phyloP scores from a whole-genome alignment of 2,113 vertebrate genomes.

The Bothrops jararaca region DNA sequence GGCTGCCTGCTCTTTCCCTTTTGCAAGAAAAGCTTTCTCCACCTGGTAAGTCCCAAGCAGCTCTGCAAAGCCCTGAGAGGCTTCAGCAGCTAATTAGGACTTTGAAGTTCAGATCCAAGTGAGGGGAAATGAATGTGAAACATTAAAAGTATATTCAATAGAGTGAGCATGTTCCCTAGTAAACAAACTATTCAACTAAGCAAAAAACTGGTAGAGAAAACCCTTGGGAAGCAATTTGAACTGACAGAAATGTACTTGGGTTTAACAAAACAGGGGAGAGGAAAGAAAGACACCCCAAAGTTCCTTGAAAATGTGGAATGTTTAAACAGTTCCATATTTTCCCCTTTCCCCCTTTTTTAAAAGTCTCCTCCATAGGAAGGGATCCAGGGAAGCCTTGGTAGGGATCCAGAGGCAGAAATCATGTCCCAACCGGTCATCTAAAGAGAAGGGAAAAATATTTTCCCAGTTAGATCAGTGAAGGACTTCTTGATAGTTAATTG shows the following conservation, averaged over 20 bases:
- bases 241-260: neutral
- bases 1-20: neutral
- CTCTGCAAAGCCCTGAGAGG: neutral
- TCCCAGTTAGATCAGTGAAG: neutral
- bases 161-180: neutral
- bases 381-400: neutral
- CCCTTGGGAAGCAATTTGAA: constrained; percentile 11
- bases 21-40: neutral
- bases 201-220: neutral
- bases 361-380: neutral
- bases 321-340: neutral
- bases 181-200: constrained; percentile 2
- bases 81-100: constrained; percentile 9
- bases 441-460: neutral
- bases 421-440: neutral
- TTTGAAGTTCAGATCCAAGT: neutral
- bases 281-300: neutral
- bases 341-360: neutral
- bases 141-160: neutral
- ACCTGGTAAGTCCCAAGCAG: neutral
- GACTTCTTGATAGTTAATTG: neutral
- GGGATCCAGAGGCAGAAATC: neutral
- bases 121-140: constrained; percentile 15
- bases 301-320: neutral
- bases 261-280: neutral